phyloP scores from a whole-genome alignment of 1,140 invertebrate species.

The Chelonus insularis region DNA sequence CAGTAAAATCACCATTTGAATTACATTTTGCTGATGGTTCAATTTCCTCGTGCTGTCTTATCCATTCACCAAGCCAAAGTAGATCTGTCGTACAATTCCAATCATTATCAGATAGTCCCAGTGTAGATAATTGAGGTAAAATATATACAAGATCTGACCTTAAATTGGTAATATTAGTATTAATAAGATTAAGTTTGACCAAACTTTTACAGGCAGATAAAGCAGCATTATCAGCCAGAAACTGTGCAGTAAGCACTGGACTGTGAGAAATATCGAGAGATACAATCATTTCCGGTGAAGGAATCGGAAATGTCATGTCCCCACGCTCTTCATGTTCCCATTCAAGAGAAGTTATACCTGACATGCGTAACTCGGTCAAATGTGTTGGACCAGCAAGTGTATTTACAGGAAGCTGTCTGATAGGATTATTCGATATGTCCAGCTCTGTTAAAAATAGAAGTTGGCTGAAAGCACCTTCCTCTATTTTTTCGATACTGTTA shows the following conservation, averaged over 20 bases:
- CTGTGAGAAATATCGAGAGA: slow-evolving; percentile 75
- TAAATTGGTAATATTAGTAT: slow-evolving; percentile 66
- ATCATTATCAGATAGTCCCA: slow-evolving; percentile 66
- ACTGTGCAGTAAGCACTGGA: slow-evolving; percentile 68
- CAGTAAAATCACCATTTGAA: slow-evolving; percentile 45
- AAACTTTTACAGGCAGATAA: slow-evolving; percentile 70
- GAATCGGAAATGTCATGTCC: slow-evolving; percentile 71
- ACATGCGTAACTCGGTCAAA: slow-evolving; percentile 69
- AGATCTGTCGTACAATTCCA: slow-evolving; percentile 67
- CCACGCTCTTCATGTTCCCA: slow-evolving; percentile 59
- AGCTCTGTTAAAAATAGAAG: slow-evolving; percentile 68
- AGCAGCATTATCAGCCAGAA: slow-evolving; percentile 71
- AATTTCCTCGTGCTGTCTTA: slow-evolving; percentile 61
- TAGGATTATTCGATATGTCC: slow-evolving; percentile 78
- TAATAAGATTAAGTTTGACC: slow-evolving; percentile 70
- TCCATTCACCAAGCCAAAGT: slow-evolving; percentile 68
- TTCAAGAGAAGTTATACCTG: slow-evolving; percentile 65
- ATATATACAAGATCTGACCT: slow-evolving; percentile 70
- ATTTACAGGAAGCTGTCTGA: slow-evolving; percentile 68
- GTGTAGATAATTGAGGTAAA: slow-evolving; percentile 67
- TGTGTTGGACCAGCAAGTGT: slow-evolving; percentile 68
- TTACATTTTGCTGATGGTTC: slow-evolving; percentile 51
- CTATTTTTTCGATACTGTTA: slow-evolving; percentile 69
- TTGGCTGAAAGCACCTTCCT: slow-evolving; percentile 70
- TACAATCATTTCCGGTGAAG: slow-evolving; percentile 70